These are phyloP conservation scores for Pangasius sanitwongsei DNA, from an alignment of 2,797 vertebrate species.

Conservation along the genomic window DNA sequence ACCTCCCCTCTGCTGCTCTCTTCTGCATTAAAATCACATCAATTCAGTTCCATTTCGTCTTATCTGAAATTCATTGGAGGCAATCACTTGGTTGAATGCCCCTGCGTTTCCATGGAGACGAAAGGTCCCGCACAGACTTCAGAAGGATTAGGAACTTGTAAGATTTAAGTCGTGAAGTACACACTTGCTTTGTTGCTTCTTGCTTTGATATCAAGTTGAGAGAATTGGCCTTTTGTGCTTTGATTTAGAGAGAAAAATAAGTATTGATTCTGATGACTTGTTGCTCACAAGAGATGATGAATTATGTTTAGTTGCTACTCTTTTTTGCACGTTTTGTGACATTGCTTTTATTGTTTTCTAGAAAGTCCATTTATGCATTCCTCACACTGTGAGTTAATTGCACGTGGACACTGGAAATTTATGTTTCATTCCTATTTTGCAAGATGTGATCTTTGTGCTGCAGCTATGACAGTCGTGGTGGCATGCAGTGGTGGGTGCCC, in stretches of 20 bases:
- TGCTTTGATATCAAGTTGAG: conserved; percentile 83
- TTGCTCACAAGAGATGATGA: conserved; percentile 72
- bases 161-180: conserved; percentile 99
- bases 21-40: conserved; percentile 99
- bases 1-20: conserved; percentile 97
- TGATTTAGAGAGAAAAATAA: conserved; percentile 70
- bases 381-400: conserved; percentile 54
- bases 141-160: conserved; percentile 99
- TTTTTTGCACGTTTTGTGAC: conserved; percentile 55
- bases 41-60: conserved; percentile 99
- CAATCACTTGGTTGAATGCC: conserved; percentile 99
- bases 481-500: conserved; percentile 69
- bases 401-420: conserved; percentile 64
- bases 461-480: conserved; percentile 75
- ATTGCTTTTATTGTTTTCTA: conserved; percentile 37
- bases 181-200: conserved; percentile 85
- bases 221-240: conserved; percentile 79
- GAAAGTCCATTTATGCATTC: conserved; percentile 72
- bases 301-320: conserved; percentile 73
- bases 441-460: conserved; percentile 67
- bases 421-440: conserved; percentile 63
- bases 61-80: conserved; percentile 99
- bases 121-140: conserved; percentile 98
- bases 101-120: conserved; percentile 98
- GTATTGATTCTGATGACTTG: conserved; percentile 74